These are phyloP conservation scores for Pipistrellus pipistrellus DNA, from an alignment of 2,797 vertebrate genomes.

Conservation along the genomic window DNA sequence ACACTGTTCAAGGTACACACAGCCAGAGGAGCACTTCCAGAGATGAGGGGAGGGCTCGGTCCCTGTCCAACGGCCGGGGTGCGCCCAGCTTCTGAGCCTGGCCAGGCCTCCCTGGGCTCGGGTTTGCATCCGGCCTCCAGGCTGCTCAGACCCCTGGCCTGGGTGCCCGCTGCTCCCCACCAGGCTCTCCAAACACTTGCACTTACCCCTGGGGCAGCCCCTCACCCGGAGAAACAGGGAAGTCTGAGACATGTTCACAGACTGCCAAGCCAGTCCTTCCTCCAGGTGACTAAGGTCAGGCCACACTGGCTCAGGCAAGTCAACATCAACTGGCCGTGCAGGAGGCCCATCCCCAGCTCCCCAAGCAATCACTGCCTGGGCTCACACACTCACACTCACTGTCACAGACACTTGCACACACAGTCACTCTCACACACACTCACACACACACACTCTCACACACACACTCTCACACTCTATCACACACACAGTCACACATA, in stretches of 20 bases:
- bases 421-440: too few species aligned
- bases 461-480: rapidly evolving
- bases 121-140: not conserved
- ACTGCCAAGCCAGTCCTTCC: not conserved
- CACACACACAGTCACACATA: too few species aligned
- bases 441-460: rapidly evolving
- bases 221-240: not conserved
- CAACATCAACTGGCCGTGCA: rapidly evolving
- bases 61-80: too few species aligned
- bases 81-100: not conserved
- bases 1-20: not conserved
- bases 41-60: rapidly evolving
- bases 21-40: not conserved
- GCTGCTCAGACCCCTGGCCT: not conserved
- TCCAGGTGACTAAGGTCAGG: not conserved
- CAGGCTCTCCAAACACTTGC: not conserved
- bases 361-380: not conserved
- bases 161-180: not conserved
- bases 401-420: too few species aligned
- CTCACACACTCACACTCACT: rapidly evolving
- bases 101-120: not conserved
- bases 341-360: not conserved
- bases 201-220: not conserved
- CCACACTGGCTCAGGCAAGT: not conserved
- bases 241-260: not conserved